Conservation (phyloP, 2,113 vertebrate genomes). For the Muntiacus muntjak region DNA sequence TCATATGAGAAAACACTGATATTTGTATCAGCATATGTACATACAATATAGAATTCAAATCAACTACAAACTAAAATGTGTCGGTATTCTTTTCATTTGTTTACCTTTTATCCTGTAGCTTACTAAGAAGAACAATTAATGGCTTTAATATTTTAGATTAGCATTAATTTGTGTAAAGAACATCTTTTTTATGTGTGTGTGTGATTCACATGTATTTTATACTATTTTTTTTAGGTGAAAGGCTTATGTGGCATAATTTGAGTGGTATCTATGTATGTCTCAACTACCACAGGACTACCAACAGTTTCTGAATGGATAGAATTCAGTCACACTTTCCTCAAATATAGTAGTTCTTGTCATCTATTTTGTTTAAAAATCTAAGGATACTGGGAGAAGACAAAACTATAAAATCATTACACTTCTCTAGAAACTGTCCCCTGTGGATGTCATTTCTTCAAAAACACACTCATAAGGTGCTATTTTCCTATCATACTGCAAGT, state of each 20-base stretch:
- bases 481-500: neutral
- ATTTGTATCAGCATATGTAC: neutral
- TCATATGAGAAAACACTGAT: neutral
- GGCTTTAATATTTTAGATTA: neutral
- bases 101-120: neutral
- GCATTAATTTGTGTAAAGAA: neutral
- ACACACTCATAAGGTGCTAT: fast-evolving
- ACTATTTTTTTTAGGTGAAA: neutral
- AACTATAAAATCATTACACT: neutral
- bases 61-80: neutral
- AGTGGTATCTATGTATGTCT: neutral
- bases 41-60: neutral
- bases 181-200: neutral
- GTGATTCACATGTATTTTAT: neutral
- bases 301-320: neutral
- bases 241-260: neutral
- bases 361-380: neutral
- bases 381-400: neutral
- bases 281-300: neutral
- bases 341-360: neutral
- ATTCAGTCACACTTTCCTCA: neutral
- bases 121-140: neutral
- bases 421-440: neutral
- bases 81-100: neutral
- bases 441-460: neutral